Base-by-base conservation (phyloP, 92 coral and sea anemone species). In the Isaurus tuberculatus region DNA sequence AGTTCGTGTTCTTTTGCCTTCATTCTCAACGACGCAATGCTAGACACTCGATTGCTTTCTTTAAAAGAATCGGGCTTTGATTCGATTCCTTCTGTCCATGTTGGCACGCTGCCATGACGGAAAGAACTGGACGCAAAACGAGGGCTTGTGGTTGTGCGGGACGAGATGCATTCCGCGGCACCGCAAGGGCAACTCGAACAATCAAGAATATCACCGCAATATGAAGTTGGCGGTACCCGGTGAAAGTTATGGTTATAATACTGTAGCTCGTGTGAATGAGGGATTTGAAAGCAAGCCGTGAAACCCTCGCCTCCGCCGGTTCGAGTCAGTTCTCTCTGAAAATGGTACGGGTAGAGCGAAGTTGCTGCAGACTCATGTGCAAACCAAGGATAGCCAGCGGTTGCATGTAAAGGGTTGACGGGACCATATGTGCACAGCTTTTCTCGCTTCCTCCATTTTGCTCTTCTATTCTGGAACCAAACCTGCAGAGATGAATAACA, bases 381-480 rank as follows among this genome's bases (percentile, higher is more conserved):
- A 77, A 67, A 85, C 89, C 80, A 89, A 34, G 89, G 89, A 81
- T 53, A 88, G 89, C 70, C 87, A 89, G 65, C 89, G 92, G 72
- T 85, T 48, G 60, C 92, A 66, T 84, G 92, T 28, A 77, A 81
- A 2, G 86, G 89, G 31, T 75, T 92, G 53, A 91, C 84, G 0
- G 93, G 85, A 40, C 98, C 98, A 88, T 91, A 97, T 61, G 98
- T 94, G 63, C 98, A 94, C 85, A 97, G 91, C 90, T 97, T 97
- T 86, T 97, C 99, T 3, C 99, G 86, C 43, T 97, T 97, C 58
- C 99, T 91, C 99, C 99, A 97, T 84, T 97, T 97, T 14, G 99
- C 99, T 84, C 99, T 80, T 75, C 99, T 90, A 88, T 97, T 97
- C 79, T 97, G 99, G 81, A 97, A 97, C 99, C 99, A 97, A 31